Evolutionary conservation across 2,888 invertebrate species (phyloP).

Genomic region (Parascotia fuliginaria): DNA sequence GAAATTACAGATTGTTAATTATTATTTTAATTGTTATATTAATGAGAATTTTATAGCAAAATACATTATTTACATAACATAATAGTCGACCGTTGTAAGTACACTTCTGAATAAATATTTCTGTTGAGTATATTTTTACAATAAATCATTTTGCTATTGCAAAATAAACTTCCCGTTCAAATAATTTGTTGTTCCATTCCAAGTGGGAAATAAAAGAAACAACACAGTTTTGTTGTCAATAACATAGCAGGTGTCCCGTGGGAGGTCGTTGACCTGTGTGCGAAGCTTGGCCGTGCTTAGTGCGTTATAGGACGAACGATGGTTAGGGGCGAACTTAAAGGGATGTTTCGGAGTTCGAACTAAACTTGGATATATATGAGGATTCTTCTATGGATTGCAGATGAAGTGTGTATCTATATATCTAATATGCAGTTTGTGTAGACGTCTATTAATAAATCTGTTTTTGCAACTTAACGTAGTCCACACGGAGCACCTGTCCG

Average conservation of each 20-base stretch:
- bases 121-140: background rate
- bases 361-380: slow-evolving; percentile 21
- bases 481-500: no score
- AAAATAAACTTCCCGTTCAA: slow-evolving; percentile 36
- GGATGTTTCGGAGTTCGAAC: slow-evolving; percentile 41
- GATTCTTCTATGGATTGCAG: slow-evolving; percentile 30
- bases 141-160: background rate
- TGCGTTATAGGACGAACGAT: slow-evolving; percentile 49
- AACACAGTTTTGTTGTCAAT: slow-evolving; percentile 75
- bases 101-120: background rate
- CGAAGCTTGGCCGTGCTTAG: slow-evolving; percentile 53
- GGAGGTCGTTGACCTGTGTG: slow-evolving; percentile 74
- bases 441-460: no score
- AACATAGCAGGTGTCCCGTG: slow-evolving; percentile 80
- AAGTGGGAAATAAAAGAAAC: slow-evolving; percentile 75
- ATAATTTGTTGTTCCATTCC: slow-evolving; percentile 49
- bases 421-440: background rate
- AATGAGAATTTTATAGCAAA: no score
- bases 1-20: no score
- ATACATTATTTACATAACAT: no score
- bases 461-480: no score
- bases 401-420: slow-evolving; percentile 10
- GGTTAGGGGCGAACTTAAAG: slow-evolving; percentile 51
- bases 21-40: no score
- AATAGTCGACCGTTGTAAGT: no score